Base-by-base conservation (phyloP, 2,797 vertebrate genomes). In the Microctenopoma stevenorrisi region DNA sequence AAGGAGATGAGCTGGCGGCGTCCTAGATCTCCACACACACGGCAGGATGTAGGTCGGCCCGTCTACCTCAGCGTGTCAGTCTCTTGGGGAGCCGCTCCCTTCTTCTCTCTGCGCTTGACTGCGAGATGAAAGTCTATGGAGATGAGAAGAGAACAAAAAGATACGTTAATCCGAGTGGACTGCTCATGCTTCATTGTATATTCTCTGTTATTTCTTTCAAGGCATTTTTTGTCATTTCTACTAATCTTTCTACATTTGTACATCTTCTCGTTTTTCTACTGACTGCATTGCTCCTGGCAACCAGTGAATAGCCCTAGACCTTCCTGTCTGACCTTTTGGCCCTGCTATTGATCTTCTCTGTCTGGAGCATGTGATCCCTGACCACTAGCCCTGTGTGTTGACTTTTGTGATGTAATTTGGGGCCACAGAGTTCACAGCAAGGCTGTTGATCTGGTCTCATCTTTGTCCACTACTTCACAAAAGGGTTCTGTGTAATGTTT, bases 31-130 rank as follows among this genome's bases (percentile, higher is more conserved):
- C 63, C 79, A 68, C 63, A 61, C 74, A 76, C 72, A 76, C 72
- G 68, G 83, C 82, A 78, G 86, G 92, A 94, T 92, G 87, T 92
- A 91, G 92, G 93, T 92, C 89, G 82, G 63, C 84, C 78, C 15
- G 91, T 94, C 92, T 92, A 92, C 85, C 87, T 92, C 89, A 30
- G 88, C 65, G 55, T 76, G 82, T 74, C 88, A 72, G 83, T 86
- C 87, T 89, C 89, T 84, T 44, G 74, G 88, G 89, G 85, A 90
- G 74, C 62, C 60, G 79, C 74, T 78, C 60, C 69, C 73, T 82
- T 67, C 15, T 47, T 78, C 68, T 51, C 75, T 74, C 63, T 80
- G 66, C 68, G 44, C 76, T 72, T 68, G 77, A 82, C 71, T 77
- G 58, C 50, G 53, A 83, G 86, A 87, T 88, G 81, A 87, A 90